Evolutionary conservation across 2,113 vertebrate species (phyloP).

Genomic region (Rhinichthys klamathensis): DNA sequence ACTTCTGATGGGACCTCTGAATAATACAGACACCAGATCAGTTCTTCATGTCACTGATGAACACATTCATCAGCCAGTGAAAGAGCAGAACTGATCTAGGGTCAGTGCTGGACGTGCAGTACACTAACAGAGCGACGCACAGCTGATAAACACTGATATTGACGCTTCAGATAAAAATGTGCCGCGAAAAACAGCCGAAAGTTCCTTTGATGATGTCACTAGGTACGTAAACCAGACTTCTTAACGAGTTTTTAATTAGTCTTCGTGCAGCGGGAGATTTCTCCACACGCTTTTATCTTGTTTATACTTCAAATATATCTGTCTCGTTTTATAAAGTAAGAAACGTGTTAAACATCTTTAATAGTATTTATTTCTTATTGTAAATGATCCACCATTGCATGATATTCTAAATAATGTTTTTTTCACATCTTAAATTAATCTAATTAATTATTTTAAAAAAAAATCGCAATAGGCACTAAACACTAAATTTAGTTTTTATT

Average conservation of each 20-base stretch:
- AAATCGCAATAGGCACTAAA: too few species aligned
- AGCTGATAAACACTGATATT: not conserved
- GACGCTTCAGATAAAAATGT: not conserved
- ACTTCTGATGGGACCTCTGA: not conserved
- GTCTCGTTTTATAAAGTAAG: not conserved
- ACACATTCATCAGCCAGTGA: not conserved
- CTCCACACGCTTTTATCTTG: not conserved
- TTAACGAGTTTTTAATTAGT: not conserved
- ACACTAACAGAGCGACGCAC: not conserved
- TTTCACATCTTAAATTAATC: not conserved
- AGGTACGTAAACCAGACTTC: not conserved
- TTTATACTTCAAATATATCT: not conserved
- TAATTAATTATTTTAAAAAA: too few species aligned
- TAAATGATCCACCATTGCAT: not conserved
- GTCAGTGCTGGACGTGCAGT: not conserved
- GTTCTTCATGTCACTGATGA: too few species aligned
- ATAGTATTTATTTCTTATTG: not conserved
- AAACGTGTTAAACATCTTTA: not conserved
- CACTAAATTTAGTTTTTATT: too few species aligned
- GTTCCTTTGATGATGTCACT: not conserved
- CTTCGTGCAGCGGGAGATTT: too few species aligned
- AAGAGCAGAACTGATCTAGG: not conserved
- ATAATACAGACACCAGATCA: slow-evolving; percentile 30
- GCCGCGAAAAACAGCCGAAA: not conserved
- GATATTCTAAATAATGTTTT: not conserved